Evolutionary conservation across 2,113 vertebrate genomes (phyloP), one percentile per base, ranked within the genome.

Genomic region (Noturus placidus): DNA sequence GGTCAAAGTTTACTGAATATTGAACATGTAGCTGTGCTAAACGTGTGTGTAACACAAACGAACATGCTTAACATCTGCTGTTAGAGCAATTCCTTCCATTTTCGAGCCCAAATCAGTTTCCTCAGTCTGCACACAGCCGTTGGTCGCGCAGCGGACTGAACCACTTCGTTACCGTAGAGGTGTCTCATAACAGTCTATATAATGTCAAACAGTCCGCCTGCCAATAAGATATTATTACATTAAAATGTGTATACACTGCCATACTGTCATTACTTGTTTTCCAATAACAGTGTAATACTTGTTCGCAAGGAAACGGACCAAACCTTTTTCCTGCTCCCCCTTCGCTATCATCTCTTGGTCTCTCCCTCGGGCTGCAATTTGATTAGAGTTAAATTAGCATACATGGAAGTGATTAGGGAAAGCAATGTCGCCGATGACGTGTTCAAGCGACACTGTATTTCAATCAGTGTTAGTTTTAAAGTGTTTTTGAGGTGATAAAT

Each of bases 221-320:
- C 13, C 35, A 82, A 46, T 82, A 46, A 82, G 46, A 82, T 82
- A 17, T 65, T 42, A 82, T 82, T 82, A 42, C 13, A 46, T 63
- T 42, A 65, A 82, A 82, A 25, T 46, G 35, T 65, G 22, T 61
- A 61, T 59, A 0, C 3, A 25, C 1, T 59, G 4, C 14, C 35
- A n/a, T 27, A 19, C 38, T 8, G 19, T 2, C 13, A 82, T n/a
- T 25, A 65, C 46, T 82, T 65, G 57, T 63, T 82, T 65, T 42
- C 27, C 35, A 63, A 33, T 35, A 78, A 63, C 30, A 38, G 19
- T 81, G 15, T 35, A 81, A 81, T 33, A 25, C 33, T 81, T 81
- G 79, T 81, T 81, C 9, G 4, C 33, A 35, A 38, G 30, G 79
- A 81, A 81, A 81, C 19, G 7, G 30, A 38, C 56, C 33, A 81